Evolutionary conservation across 2,797 vertebrate species (phyloP), one percentile per base, ranked within the genome.

Genomic region (Anguilla megastoma): DNA sequence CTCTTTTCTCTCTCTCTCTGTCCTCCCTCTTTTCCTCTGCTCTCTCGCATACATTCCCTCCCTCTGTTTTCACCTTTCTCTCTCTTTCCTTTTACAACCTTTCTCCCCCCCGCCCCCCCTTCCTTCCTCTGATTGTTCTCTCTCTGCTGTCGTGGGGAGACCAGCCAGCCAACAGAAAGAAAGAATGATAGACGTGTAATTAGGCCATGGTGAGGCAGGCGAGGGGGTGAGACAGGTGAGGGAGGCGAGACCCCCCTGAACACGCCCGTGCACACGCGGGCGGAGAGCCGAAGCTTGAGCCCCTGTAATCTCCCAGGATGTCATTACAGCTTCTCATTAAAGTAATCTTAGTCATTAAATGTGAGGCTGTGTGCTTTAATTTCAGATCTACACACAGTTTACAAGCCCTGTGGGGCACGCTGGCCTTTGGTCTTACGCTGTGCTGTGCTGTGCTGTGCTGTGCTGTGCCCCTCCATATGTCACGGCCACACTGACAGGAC

Each of bases 291-390:
- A 27, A 21, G n/a, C n/a, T 14, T 6, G n/a, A 10, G 63, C 24
- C 63, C 14, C 63, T 82, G 79, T 45, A 82, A 82, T 41, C 79
- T 21, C 63, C 63, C 63, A 41, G 33, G 79, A 82, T 82, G 79
- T 45, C 79, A 95, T 94, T 93, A 93, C 92, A 91, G 88, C 86
- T 89, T 87, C 89, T 92, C 93, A 94, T 92, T 92, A 94, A 93
- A 92, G 91, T 90, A 93, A 94, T 95, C 92, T 93, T 91, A 88
- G 82, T 88, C 76, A 88, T 89, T 87, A 91, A 90, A 91, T 90
- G 63, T 76, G 33, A 76, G 71, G 71, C 10, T 14, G n/a, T 36
- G 63, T 27, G 63, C 63, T 30, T 76, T 76, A 9, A 36, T 76
- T 76, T 76, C 71, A 33, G 27, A 76, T 76, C 71, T 76, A 36